Base-by-base conservation (phyloP, 2,797 vertebrate genomes). In the Tokudaia tokunoshimensis region DNA sequence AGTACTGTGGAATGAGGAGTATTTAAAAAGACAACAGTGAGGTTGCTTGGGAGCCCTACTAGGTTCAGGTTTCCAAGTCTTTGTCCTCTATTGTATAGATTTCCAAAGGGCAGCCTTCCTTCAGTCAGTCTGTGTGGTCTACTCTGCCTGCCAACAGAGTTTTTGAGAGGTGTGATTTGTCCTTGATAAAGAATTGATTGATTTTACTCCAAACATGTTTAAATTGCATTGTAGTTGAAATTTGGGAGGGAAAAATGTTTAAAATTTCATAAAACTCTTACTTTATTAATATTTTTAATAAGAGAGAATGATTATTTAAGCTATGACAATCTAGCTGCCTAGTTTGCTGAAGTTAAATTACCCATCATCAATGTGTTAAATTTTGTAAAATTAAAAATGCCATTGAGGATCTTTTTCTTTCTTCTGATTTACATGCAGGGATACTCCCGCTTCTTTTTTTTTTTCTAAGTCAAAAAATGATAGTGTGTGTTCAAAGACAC, bases 21-120 rank as follows among this genome's bases (percentile, higher is more conserved):
- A 96, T 97, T 98, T 97, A 98, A 98, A 59, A 98, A 97, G 98
- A 97, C 98, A 97, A 96, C 98, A 97, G 97, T 98, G 96, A 98
- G 97, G 65, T 97, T 97, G 95, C 94, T 44, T 83, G 98, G 97
- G 97, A 98, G 86, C 97, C 96, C 88, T 89, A 91, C 47, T 90
- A 98, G 95, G 95, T 97, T 98, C 94, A 94, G 20, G 96, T 97
- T 97, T 96, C 96, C 97, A 97, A 97, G 97, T 96, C 65, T 97
- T 95, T 98, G 98, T 98, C 97, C 97, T 98, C 98, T 85, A 20
- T 81, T 94, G 96, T 97, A 92, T 57, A 0, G 70, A 90, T 93
- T 95, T 92, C 91, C 67, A 78, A 85, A 65, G 78, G 88, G 24
- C 11, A 50, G 13, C 20, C n/a, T 26, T 90, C 74, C n/a, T 31